Base-by-base conservation (phyloP, 2,113 vertebrate species). In the Pseudorhombus dupliciocellatus region DNA sequence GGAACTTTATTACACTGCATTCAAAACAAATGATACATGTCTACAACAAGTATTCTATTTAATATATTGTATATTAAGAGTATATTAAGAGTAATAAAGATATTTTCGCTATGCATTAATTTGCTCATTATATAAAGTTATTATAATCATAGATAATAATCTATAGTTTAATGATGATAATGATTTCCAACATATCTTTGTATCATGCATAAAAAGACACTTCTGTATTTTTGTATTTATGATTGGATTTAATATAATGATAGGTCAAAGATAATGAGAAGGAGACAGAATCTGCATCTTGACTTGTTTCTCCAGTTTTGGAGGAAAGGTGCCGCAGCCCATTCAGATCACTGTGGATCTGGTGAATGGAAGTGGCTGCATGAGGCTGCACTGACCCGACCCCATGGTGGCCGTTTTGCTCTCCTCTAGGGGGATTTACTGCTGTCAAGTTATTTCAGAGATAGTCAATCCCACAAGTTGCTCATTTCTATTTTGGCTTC, bases 401-500 rank as follows among this genome's bases (percentile, higher is more conserved):
- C 77, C 66, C 51, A n/a, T 7, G 1, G 31, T n/a, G 30, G 59
- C 55, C 18, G 75, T 31, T 40, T 53, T 57, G 63, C 72, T 79
- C 46, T 58, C 56, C 67, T 69, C 37, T 18, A 1, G 55, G 20
- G 30, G 34, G 66, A 48, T 54, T 65, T 51, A 51, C 2, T 2
- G 30, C 55, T 80, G 66, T 74, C 59, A 66, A 67, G 65, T 70
- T 74, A 12, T 18, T 78, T 74, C 74, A 77, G 22, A 82, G 53
- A 77, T 50, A 48, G 34, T 1, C 8, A 80, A 67, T 74, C 72
- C 71, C 76, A 70, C 63, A 67, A 73, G 52, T 64, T 72, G 62
- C 18, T 12, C 34, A 20, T 70, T 67, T 67, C 59, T 75, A 50
- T 73, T 80, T 82, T 52, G 64, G 53, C 8, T 22, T 61, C 68